Percentiles rank a stretch among this genome's conserved stretches.
phyloP scores from a whole-genome alignment of 2,888 invertebrate species.

The Nomada lathburiana region DNA sequence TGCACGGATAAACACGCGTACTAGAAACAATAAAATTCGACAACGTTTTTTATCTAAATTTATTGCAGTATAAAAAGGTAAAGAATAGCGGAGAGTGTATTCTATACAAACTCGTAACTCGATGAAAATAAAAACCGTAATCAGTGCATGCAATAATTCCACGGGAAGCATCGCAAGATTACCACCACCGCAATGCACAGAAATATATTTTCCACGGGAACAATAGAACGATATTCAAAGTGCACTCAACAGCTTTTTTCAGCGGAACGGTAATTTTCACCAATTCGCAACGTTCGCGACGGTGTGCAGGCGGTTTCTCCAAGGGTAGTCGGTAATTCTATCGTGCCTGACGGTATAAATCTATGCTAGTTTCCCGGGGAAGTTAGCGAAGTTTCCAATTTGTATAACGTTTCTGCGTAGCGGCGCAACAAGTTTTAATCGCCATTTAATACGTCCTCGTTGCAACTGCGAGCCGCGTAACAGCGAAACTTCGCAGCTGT shows the following conservation, averaged over 20 bases:
- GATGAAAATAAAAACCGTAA: no score
- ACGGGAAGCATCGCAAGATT: not conserved
- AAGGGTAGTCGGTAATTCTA: conserved; percentile 30
- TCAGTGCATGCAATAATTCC: not conserved
- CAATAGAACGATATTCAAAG: conserved; percentile 20
- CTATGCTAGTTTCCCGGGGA: conserved; percentile 33
- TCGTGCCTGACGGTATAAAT: conserved; percentile 37
- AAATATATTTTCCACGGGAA: conserved; percentile 2
- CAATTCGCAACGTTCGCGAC: no score
- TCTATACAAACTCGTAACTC: not conserved
- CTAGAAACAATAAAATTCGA: conserved; percentile 39
- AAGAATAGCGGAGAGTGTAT: not conserved
- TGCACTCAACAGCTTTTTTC: conserved; percentile 9
- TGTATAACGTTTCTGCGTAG: conserved; percentile 19
- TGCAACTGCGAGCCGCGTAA: not conserved
- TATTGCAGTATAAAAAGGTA: not conserved
- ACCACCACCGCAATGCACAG: no score
- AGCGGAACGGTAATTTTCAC: conserved; percentile 13
- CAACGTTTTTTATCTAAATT: not conserved
- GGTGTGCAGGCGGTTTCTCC: conserved; percentile 16
- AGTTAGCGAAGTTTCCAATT: conserved; percentile 50
- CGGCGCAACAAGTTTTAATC: conserved; percentile 48
- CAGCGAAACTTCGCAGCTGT: not conserved
- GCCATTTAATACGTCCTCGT: conserved; percentile 27
- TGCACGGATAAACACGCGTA: conserved; percentile 38